phyloP scores from a whole-genome alignment of 37 sponge, comb jelly and placozoan species.

The Amphimedon queenslandica region DNA sequence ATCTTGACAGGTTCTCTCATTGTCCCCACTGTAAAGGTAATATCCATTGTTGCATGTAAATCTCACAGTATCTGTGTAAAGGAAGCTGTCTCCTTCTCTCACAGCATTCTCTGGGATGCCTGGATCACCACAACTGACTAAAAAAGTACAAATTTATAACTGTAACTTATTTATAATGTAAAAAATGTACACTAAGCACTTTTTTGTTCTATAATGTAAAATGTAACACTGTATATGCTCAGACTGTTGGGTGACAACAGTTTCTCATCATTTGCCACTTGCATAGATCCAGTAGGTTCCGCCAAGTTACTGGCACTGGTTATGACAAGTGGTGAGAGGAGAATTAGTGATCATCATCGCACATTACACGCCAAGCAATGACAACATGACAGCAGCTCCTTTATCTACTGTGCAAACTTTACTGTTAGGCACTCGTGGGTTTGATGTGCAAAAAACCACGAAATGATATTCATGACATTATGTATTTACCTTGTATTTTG shows the following conservation, averaged over 20 bases:
- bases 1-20: slow-evolving; percentile 46
- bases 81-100: slow-evolving; percentile 33
- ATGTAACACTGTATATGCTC: no score
- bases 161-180: no score
- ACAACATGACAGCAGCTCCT: background rate
- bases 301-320: slow-evolving; percentile 3
- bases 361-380: background rate
- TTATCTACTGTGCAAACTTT: background rate
- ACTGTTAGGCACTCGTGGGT: background rate
- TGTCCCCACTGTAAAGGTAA: slow-evolving; percentile 64
- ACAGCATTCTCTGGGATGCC: slow-evolving; percentile 49
- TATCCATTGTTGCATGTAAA: slow-evolving; percentile 72
- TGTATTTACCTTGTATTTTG: slow-evolving; percentile 49
- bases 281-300: slow-evolving; percentile 7
- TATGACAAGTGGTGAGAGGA: background rate
- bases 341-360: background rate
- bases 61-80: slow-evolving; percentile 37
- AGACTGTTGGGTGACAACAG: background rate
- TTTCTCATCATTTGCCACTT: no score
- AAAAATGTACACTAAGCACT: background rate
- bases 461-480: background rate
- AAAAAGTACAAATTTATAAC: no score
- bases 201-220: background rate
- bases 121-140: slow-evolving; percentile 74
- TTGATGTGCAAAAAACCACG: background rate